These are phyloP conservation scores for Meloidogyne chitwoodi DNA, from an alignment of 1,140 invertebrate genomes.

Conservation along the genomic window DNA sequence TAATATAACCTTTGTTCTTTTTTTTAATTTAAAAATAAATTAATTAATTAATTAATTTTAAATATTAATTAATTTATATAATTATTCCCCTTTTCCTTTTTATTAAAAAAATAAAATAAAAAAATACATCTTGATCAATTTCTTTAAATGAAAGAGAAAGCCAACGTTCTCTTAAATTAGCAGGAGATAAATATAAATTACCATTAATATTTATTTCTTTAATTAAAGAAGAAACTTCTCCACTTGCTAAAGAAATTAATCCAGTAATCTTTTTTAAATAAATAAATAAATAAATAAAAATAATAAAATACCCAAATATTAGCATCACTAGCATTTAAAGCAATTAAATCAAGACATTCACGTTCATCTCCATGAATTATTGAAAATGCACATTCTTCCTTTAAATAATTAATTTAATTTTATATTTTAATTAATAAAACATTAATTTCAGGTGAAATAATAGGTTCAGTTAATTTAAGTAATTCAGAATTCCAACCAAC, in stretches of 20 bases:
- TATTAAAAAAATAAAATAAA: no score
- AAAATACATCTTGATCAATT: slow-evolving; percentile 59
- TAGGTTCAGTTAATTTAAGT: slow-evolving; percentile 64
- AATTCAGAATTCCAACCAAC: slow-evolving; percentile 67
- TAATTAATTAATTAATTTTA: background rate
- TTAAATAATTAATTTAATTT: slow-evolving; percentile 27
- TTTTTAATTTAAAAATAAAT: no score
- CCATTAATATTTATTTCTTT: slow-evolving; percentile 35
- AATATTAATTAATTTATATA: no score
- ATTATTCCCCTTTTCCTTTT: no score
- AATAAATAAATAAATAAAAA: background rate
- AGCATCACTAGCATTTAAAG: slow-evolving; percentile 67
- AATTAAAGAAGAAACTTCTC: slow-evolving; percentile 24
- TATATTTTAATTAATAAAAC: slow-evolving; percentile 17
- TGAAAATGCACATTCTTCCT: slow-evolving; percentile 68
- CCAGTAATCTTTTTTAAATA: slow-evolving; percentile 39
- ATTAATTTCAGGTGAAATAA: slow-evolving; percentile 61
- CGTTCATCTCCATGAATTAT: slow-evolving; percentile 68
- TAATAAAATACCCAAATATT: slow-evolving; percentile 68
- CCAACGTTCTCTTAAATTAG: slow-evolving; percentile 62
- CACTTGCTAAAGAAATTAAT: slow-evolving; percentile 53
- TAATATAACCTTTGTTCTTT: slow-evolving; percentile 62
- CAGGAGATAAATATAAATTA: slow-evolving; percentile 13
- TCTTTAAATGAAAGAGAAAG: slow-evolving; percentile 65
- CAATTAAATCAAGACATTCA: slow-evolving; percentile 68